phyloP scores from a whole-genome alignment of 2,797 vertebrate species.

The Myripristis murdjan region DNA sequence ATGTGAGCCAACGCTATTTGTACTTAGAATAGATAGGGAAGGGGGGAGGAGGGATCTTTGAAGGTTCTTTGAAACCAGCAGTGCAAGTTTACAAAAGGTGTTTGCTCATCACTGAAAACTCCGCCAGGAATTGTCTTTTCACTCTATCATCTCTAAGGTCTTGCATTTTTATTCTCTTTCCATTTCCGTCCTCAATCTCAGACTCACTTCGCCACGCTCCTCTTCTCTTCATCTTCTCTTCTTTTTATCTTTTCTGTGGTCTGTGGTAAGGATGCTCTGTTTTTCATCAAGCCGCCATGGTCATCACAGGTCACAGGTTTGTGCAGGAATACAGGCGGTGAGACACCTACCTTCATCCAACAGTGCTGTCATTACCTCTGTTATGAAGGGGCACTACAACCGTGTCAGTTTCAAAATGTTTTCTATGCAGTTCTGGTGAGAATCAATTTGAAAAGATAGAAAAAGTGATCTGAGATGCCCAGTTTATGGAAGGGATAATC shows the following conservation, averaged over 20 bases:
- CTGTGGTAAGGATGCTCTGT: not conserved
- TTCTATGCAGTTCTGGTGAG: not conserved
- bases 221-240: not conserved
- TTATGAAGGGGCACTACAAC: no score
- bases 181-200: constrained; percentile 24
- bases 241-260: constrained; percentile 40
- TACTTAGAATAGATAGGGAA: constrained; percentile 16
- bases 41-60: constrained; percentile 25
- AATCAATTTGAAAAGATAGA: constrained; percentile 3
- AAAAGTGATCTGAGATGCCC: constrained; percentile 19
- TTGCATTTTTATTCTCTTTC: not conserved
- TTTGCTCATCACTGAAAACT: constrained; percentile 37
- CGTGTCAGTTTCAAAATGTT: no score
- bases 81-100: constrained; percentile 36
- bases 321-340: constrained; percentile 38
- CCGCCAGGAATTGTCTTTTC: constrained; percentile 15
- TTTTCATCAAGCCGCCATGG: not conserved
- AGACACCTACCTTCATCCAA: constrained; percentile 24
- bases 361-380: no score
- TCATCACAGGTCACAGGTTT: constrained; percentile 59
- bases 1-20: constrained; percentile 22
- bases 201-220: constrained; percentile 31
- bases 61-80: constrained; percentile 13
- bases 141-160: not conserved
- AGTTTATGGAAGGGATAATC: no score